Base-by-base conservation (phyloP, 2,113 vertebrate genomes). In the Diphyllodes magnificus region DNA sequence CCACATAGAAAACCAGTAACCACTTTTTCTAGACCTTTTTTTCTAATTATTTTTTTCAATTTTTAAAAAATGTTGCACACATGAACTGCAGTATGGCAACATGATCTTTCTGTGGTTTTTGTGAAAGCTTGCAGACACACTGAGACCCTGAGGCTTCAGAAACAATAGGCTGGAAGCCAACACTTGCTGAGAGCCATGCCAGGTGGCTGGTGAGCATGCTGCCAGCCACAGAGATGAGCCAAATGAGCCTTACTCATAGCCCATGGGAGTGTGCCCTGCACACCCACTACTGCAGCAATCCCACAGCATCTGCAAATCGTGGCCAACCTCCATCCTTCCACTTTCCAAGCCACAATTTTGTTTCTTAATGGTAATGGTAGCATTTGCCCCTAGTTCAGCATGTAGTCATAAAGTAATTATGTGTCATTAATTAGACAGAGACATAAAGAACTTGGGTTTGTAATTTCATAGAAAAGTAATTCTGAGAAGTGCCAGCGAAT, bases 271-370 rank as follows among this genome's bases (percentile, higher is more conserved):
- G 24, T 1, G 1, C 8, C 44, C 39, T 35, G 44, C 49, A 19
- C 1, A 4, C 47, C 21, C 47, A 60, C 40, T 10, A 8, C 35
- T 53, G n/a, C 4, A 6, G 33, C 73, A 83, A 30, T 33, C 40
- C 31, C 59, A 53, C 1, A 2, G 20, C 2, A 3, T 11, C 40
- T 54, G 42, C 59, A 70, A 13, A 19, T 13, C 24, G 11, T 11
- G 6, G 25, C 9, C 64, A 81, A 8, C 2, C 18, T 31, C 21
- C 42, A 33, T 2, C 19, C 4, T 30, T 42, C 14, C 0, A 3
- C 42, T 75, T 73, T 33, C 33, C 39, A 78, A 60, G 5, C 30
- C 53, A 44, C 15, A 24, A 6, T 60, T 86, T 54, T 2, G 1
- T 16, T 78, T 86, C 31, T n/a, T 70, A 61, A 50, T 1, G 1